Percentiles rank a stretch among this genome's conserved stretches.
Evolutionary conservation across 2,888 invertebrate genomes (phyloP).

Genomic region (Drosophila robusta): DNA sequence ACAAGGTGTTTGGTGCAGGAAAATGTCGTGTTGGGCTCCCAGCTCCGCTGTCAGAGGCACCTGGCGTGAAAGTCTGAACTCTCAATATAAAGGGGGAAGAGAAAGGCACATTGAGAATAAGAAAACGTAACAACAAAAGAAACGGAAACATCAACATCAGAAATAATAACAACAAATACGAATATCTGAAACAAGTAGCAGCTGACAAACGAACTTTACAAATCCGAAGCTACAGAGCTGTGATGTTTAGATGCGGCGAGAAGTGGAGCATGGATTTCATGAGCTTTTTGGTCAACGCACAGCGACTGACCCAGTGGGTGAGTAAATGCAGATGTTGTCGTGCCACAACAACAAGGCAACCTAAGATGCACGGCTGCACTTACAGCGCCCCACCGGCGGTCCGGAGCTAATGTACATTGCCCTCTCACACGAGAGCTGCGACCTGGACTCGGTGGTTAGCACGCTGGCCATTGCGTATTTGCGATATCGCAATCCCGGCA

Average conservation of each 20-base stretch:
- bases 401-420: conserved; percentile 29
- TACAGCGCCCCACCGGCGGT: conserved; percentile 32
- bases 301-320: conserved; percentile 38
- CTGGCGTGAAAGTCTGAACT: neutral
- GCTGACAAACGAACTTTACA: neutral
- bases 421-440: conserved; percentile 54
- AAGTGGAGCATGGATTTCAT: conserved; percentile 22
- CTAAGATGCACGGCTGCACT: conserved; percentile 4
- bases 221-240: neutral
- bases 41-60: neutral
- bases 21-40: neutral
- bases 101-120: neutral
- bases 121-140: neutral
- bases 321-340: conserved; percentile 16
- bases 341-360: neutral
- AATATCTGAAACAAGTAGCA: conserved; percentile 3
- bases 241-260: neutral
- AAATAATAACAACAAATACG: neutral
- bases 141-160: neutral
- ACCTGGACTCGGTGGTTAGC: conserved; percentile 59
- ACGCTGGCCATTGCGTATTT: conserved; percentile 54
- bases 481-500: conserved; percentile 28
- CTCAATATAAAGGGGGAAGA: neutral
- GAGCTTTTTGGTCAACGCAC: conserved; percentile 23
- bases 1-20: neutral